A percentile compares a stretch with the other conserved stretches of the same genome.
These are phyloP conservation scores for Meteorus sp. DNA, from an alignment of 1,140 invertebrate species.

Conservation along the genomic window DNA sequence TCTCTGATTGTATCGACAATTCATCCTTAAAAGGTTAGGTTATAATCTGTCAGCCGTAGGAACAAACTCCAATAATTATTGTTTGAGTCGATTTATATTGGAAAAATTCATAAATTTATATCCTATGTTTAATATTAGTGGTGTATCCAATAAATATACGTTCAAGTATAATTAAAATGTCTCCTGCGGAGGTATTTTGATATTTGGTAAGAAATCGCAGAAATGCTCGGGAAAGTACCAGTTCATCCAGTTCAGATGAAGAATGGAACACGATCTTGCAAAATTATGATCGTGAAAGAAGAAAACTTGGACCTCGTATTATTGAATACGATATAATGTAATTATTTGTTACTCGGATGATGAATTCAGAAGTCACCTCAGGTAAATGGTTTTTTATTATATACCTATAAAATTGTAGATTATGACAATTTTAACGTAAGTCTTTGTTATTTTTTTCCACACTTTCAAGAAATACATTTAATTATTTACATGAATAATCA, in stretches of 20 bases:
- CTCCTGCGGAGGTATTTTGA: not conserved
- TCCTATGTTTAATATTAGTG: no score
- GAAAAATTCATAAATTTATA: not conserved
- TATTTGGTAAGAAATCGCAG: not conserved
- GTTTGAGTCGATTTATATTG: not conserved
- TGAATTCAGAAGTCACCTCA: conserved; percentile 6
- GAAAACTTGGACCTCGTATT: conserved; percentile 8
- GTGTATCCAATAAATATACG: not conserved
- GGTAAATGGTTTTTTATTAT: conserved; percentile 6
- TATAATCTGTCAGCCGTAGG: not conserved
- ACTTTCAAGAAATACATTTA: no score
- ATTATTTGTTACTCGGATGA: conserved; percentile 1
- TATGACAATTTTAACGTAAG: no score
- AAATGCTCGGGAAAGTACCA: conserved; percentile 2
- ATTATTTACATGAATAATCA: no score
- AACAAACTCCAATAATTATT: not conserved
- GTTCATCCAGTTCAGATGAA: conserved; percentile 9
- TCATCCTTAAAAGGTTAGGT: conserved; percentile 6
- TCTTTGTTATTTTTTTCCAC: no score
- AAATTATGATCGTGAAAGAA: conserved; percentile 3
- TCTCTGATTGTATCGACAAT: no score
- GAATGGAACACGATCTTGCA: not conserved
- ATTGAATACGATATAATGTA: conserved; percentile 6
- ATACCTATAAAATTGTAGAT: no score
- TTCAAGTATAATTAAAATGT: conserved; percentile 5